phyloP scores from a whole-genome alignment of 2,113 vertebrate genomes.

The Pterocles gutturalis region DNA sequence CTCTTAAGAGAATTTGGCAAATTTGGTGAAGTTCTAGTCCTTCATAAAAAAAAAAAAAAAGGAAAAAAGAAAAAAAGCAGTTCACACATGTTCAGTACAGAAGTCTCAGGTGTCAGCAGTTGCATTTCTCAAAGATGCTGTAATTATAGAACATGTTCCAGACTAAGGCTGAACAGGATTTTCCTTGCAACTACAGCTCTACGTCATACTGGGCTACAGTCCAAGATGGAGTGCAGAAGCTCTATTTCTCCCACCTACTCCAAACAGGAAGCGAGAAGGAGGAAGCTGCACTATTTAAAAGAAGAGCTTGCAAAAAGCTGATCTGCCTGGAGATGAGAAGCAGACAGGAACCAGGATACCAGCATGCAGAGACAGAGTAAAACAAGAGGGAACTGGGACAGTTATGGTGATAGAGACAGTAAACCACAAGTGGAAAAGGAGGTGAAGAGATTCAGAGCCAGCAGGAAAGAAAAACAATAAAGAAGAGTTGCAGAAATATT shows the following conservation, averaged over 20 bases:
- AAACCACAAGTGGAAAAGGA: background rate
- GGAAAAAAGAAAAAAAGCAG: background rate
- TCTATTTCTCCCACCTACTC: slow-evolving; percentile 53
- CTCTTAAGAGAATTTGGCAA: background rate
- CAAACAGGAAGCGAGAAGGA: slow-evolving; percentile 66
- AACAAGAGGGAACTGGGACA: background rate
- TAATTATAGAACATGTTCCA: slow-evolving; percentile 61
- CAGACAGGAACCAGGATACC: slow-evolving; percentile 16
- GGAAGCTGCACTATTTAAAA: slow-evolving; percentile 63
- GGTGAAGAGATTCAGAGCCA: background rate
- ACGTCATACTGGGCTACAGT: slow-evolving; percentile 34
- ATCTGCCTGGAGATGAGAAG: slow-evolving; percentile 44
- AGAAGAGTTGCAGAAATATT: background rate
- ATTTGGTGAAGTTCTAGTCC: background rate
- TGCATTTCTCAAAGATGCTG: slow-evolving; percentile 57
- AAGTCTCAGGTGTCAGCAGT: slow-evolving; percentile 60
- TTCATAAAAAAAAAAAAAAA: background rate
- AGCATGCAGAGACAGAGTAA: background rate
- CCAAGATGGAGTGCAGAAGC: background rate
- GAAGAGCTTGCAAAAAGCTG: slow-evolving; percentile 47
- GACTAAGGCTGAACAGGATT: slow-evolving; percentile 58
- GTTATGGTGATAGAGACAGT: background rate
- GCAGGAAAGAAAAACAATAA: background rate
- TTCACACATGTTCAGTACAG: background rate
- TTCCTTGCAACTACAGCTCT: slow-evolving; percentile 50